A percentile compares a stretch with the other conserved stretches of the same genome.
These are phyloP conservation scores for Nesidiocoris tenuis DNA, from an alignment of 2,888 invertebrate species.

Conservation along the genomic window DNA sequence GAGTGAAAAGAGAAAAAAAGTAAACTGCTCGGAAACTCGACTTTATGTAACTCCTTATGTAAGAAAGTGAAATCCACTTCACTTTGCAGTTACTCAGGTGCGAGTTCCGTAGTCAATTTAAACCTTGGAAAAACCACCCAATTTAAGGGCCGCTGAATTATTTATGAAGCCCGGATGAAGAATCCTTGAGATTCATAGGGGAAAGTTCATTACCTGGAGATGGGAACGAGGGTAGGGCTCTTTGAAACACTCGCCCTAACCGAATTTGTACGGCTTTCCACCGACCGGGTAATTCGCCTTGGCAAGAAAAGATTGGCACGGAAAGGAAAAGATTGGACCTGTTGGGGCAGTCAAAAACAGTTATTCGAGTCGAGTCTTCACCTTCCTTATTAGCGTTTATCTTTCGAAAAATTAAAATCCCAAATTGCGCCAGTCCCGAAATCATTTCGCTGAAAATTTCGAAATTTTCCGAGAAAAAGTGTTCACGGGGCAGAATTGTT, in stretches of 20 bases:
- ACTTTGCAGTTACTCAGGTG: background rate
- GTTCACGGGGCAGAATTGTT: too few species aligned
- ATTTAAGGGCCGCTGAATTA: background rate
- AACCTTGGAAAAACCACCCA: background rate
- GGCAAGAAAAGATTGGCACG: background rate
- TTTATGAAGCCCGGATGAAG: slow-evolving; percentile 1
- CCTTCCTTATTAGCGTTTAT: too few species aligned
- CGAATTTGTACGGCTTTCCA: background rate
- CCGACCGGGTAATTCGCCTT: background rate
- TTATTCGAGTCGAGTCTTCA: too few species aligned
- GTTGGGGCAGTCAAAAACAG: too few species aligned
- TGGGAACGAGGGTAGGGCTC: background rate
- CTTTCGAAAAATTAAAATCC: too few species aligned
- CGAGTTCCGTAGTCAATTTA: background rate
- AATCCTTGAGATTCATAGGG: slow-evolving; percentile 7
- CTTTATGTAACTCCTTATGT: background rate
- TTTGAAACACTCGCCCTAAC: background rate
- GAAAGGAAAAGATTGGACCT: background rate
- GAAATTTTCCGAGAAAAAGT: too few species aligned
- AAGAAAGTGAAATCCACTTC: background rate
- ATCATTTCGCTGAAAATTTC: too few species aligned
- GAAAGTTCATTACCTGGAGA: background rate
- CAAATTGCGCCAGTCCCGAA: too few species aligned
- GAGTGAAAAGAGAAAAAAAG: background rate
- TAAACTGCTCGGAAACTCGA: background rate